Conservation (phyloP, 2,888 invertebrate species). For the Liopterus haemorrhoidalis region DNA sequence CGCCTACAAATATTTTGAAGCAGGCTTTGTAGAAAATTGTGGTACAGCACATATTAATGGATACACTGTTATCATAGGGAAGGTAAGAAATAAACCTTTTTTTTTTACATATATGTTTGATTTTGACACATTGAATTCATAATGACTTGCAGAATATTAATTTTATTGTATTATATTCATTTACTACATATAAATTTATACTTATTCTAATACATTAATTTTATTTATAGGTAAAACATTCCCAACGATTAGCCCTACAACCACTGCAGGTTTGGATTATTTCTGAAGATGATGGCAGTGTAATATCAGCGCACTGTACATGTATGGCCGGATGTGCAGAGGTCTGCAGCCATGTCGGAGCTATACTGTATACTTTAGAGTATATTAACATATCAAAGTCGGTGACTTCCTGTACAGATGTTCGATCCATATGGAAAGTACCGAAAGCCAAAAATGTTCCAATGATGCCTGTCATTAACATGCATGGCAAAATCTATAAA, state of each 20-base stretch:
- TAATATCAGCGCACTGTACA: slow-evolving; percentile 16
- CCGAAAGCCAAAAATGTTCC: slow-evolving; percentile 5
- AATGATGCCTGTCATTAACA: background rate
- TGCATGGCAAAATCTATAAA: too few relatives aligned
- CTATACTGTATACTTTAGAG: slow-evolving; percentile 13
- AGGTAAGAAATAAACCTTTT: too few relatives aligned
- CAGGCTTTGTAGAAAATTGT: too few relatives aligned
- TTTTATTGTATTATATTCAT: too few relatives aligned
- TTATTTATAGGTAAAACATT: slow-evolving; percentile 20
- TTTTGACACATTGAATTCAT: too few relatives aligned
- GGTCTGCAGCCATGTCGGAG: slow-evolving; percentile 21
- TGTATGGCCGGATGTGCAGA: slow-evolving; percentile 21
- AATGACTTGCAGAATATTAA: too few relatives aligned
- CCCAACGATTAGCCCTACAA: slow-evolving; percentile 7
- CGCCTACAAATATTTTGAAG: too few relatives aligned
- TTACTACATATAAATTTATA: too few relatives aligned
- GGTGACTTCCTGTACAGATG: slow-evolving; percentile 20
- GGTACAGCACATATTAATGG: too few relatives aligned
- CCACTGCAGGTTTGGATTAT: slow-evolving; percentile 15
- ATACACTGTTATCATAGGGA: too few relatives aligned
- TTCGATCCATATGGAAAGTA: slow-evolving; percentile 15
- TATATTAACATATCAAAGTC: background rate
- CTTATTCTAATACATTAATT: background rate
- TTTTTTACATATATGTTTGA: too few relatives aligned
- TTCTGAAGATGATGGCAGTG: slow-evolving; percentile 8